Evolutionary conservation across 2,797 vertebrate genomes (phyloP).

Genomic region (Kryptolebias ocellatus): DNA sequence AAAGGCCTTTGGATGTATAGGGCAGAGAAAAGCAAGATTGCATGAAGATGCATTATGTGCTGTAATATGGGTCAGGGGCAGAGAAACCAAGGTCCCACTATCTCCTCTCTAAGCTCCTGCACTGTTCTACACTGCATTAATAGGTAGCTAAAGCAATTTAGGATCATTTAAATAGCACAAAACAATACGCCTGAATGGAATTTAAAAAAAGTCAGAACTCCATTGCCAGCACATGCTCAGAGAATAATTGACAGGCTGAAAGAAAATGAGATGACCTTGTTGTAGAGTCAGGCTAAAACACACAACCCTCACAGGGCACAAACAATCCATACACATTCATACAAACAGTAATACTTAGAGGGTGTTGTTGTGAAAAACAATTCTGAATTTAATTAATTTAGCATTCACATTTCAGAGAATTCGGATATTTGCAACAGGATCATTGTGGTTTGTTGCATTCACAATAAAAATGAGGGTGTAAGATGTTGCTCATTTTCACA

Average conservation of each 20-base stretch:
- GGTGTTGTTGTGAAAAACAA: constrained; percentile 15
- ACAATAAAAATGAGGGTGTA: constrained; percentile 1
- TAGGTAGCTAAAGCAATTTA: constrained; percentile 56
- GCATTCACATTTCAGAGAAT: constrained; percentile 16
- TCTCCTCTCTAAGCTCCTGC: constrained; percentile 26
- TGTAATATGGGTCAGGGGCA: constrained; percentile 64
- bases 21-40: constrained; percentile 29
- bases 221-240: constrained; percentile 12
- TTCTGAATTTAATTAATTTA: constrained; percentile 27
- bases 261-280: constrained; percentile 51
- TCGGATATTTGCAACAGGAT: constrained; percentile 8
- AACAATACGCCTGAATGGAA: constrained; percentile 35
- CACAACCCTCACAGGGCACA: neutral
- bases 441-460: constrained; percentile 10
- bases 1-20: constrained; percentile 40
- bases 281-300: constrained; percentile 3
- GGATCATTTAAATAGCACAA: constrained; percentile 53
- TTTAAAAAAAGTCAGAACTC: constrained; percentile 39
- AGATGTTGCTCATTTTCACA: constrained; percentile 5
- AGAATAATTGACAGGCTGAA: constrained; percentile 51
- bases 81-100: constrained; percentile 21
- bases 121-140: constrained; percentile 57
- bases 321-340: neutral
- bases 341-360: neutral
- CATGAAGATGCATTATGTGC: constrained; percentile 56